Evolutionary conservation across 2,888 invertebrate genomes (phyloP).

Genomic region (Agonopterix arenella): DNA sequence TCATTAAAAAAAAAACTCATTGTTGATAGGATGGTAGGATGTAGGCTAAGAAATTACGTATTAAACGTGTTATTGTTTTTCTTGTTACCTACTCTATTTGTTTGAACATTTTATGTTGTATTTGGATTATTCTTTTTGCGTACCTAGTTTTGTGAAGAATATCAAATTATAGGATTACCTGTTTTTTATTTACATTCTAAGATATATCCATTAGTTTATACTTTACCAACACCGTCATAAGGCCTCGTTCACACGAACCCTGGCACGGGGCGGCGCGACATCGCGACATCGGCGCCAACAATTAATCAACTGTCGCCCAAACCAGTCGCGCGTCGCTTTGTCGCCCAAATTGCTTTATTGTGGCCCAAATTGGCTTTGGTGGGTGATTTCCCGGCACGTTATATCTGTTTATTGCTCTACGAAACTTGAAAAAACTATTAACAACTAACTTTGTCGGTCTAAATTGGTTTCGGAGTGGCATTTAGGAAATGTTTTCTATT

Average conservation of each 20-base stretch:
- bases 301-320: conserved; percentile 33
- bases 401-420: conserved; percentile 19
- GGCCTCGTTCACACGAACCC: conserved; percentile 38
- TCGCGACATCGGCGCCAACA: conserved; percentile 35
- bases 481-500: conserved; percentile 5
- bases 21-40: no score
- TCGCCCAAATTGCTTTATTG: conserved; percentile 34
- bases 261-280: conserved; percentile 36
- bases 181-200: no score
- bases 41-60: no score
- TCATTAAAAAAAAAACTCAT: no score
- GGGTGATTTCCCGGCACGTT: conserved; percentile 34
- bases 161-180: no score
- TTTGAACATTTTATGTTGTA: no score
- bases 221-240: conserved; percentile 23
- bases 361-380: conserved; percentile 23
- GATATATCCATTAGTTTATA: no score
- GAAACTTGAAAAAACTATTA: conserved; percentile 12
- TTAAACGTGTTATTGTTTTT: no score
- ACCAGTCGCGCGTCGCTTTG: conserved; percentile 19
- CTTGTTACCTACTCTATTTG: no score
- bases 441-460: conserved; percentile 9
- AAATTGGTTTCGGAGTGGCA: conserved; percentile 12
- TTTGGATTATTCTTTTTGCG: no score
- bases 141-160: no score